Percentiles rank a stretch among this genome's conserved stretches.
Evolutionary conservation across 2,888 invertebrate species (phyloP).

Genomic region (Periphyllus acericola): DNA sequence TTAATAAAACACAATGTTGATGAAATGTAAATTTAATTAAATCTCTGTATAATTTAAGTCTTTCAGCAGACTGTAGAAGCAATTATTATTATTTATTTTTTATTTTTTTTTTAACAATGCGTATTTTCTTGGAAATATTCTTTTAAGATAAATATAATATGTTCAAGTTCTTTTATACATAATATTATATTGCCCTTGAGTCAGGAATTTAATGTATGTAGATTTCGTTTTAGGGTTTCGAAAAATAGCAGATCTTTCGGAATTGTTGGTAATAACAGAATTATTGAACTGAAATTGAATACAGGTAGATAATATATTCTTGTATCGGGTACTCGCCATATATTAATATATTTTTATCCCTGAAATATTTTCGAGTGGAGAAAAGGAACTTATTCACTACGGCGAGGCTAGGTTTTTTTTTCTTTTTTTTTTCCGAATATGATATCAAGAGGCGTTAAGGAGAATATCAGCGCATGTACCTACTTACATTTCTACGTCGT

Average conservation of each 20-base stretch:
- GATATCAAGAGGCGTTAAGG: no score
- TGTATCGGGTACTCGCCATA: no score
- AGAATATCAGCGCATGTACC: no score
- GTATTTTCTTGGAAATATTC: background rate
- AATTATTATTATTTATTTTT: background rate
- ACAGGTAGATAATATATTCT: background rate
- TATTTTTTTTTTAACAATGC: background rate
- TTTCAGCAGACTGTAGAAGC: background rate
- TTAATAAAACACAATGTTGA: background rate
- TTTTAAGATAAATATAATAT: background rate
- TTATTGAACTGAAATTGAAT: background rate
- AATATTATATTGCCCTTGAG: background rate
- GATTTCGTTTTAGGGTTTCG: background rate
- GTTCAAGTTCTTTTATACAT: background rate
- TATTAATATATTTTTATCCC: no score
- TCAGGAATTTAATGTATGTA: background rate
- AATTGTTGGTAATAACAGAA: background rate
- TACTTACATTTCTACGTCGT: no score
- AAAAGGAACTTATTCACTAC: no score
- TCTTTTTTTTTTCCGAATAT: no score
- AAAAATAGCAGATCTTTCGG: background rate
- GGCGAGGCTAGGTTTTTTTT: no score
- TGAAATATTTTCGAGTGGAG: no score
- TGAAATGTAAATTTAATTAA: background rate
- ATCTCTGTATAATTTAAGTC: background rate